Evolutionary conservation across 2,113 vertebrate species (phyloP).

Genomic region (Bombycilla garrulus): DNA sequence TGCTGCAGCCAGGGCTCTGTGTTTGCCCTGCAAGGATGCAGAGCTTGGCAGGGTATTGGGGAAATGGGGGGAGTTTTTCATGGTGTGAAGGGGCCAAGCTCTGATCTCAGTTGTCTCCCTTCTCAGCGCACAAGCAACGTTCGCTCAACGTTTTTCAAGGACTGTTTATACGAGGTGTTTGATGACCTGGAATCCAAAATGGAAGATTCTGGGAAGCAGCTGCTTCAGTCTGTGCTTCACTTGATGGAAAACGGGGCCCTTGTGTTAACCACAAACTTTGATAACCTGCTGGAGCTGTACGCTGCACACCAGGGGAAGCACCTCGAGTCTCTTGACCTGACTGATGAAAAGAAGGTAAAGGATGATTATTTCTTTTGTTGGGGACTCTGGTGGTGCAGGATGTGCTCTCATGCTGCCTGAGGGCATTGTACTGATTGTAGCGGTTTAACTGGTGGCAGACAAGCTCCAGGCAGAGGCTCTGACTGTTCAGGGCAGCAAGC

Average conservation of each 20-base stretch:
- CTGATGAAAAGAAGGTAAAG: slow-evolving; percentile 92
- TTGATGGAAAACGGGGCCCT: slow-evolving; percentile 92
- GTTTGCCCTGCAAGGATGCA: neutral
- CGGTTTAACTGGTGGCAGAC: neutral
- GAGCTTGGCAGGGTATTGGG: neutral
- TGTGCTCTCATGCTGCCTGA: neutral
- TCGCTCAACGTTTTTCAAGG: slow-evolving; percentile 94
- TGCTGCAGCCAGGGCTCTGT: neutral
- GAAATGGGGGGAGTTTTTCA: accelerated
- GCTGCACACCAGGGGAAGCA: slow-evolving; percentile 90
- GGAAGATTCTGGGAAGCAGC: slow-evolving; percentile 91
- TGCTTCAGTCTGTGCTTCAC: slow-evolving; percentile 90
- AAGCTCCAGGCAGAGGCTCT: neutral
- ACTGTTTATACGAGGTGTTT: slow-evolving; percentile 96
- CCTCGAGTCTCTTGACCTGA: slow-evolving; percentile 93
- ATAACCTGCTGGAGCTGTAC: slow-evolving; percentile 93
- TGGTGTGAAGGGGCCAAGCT: accelerated
- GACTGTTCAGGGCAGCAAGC: neutral
- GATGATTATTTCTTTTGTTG: neutral
- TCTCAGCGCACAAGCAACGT: slow-evolving; percentile 90
- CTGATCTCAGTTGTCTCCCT: neutral
- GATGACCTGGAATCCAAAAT: slow-evolving; percentile 94
- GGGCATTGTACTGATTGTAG: neutral
- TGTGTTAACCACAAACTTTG: slow-evolving; percentile 94
- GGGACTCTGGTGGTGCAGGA: neutral